Conservation (phyloP, 2,888 invertebrate species). For the Trichopoda pennipes region DNA sequence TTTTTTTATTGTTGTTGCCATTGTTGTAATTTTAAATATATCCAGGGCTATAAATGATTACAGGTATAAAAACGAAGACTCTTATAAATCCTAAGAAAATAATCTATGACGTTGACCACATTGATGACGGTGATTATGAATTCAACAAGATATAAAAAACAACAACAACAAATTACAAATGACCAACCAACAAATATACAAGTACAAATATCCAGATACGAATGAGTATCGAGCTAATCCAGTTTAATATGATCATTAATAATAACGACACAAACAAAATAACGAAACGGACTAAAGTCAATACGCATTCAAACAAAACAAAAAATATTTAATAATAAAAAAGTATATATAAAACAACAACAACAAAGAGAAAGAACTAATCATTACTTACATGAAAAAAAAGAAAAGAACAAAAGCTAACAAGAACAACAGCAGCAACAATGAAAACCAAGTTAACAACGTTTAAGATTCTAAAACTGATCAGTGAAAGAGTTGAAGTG, state of each 20-base stretch:
- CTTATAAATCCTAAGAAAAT: slow-evolving; percentile 23
- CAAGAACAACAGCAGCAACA: slow-evolving; percentile 55
- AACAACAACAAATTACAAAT: slow-evolving; percentile 34
- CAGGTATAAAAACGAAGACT: slow-evolving; percentile 2
- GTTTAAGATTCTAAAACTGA: slow-evolving; percentile 53
- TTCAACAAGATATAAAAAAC: slow-evolving; percentile 52
- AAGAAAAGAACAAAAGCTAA: slow-evolving; percentile 54
- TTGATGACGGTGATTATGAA: slow-evolving; percentile 59
- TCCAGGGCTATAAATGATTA: slow-evolving; percentile 51
- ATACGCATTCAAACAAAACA: slow-evolving; percentile 6
- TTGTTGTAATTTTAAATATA: slow-evolving; percentile 41
- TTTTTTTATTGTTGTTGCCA: slow-evolving; percentile 19
- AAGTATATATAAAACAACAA: slow-evolving; percentile 39
- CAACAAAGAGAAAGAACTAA: slow-evolving; percentile 48
- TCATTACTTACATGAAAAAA: slow-evolving; percentile 63
- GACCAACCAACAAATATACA: slow-evolving; percentile 26
- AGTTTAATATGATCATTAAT: slow-evolving; percentile 74
- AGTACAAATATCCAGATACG: slow-evolving; percentile 43
- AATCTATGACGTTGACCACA: slow-evolving; percentile 50
- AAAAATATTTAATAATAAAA: slow-evolving; percentile 49
- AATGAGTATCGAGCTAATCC: slow-evolving; percentile 70
- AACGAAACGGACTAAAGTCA: slow-evolving; percentile 59
- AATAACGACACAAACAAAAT: slow-evolving; percentile 72
- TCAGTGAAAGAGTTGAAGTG: slow-evolving; percentile 5
- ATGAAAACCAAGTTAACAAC: slow-evolving; percentile 62